Evolutionary conservation across 2,888 invertebrate species (phyloP), one percentile per base, ranked within the genome.

Genomic region (Phaonia tiefii): DNA sequence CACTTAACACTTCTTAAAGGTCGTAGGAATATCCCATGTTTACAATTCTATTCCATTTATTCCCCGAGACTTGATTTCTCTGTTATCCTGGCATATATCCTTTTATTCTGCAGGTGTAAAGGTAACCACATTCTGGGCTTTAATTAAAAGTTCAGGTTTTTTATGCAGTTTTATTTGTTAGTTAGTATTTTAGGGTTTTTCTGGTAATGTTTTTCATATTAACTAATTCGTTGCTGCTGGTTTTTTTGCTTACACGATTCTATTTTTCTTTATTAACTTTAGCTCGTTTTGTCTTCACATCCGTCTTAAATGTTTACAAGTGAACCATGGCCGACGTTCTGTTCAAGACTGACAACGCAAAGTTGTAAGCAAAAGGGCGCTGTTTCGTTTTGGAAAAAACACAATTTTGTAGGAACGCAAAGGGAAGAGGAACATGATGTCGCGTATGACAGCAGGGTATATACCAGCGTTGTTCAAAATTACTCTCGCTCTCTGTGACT

Each of bases 241-340:
- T 60, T 72, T 70, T 77, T 13, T 65, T 74, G 37, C 56, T 78
- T 74, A 80, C 63, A 80, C 80, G 80, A 60, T 78, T 75, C n/a
- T n/a, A n/a, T n/a, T 60, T 75, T 60, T 60, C 20, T 69, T 20
- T 7, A 39, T 44, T 3, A 17, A 17, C 10, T 10, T 8, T 39
- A 3, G 20, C 51, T 51, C 13, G 15, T n/a, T 17, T 58, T 76
- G 42, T 26, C 70, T 80, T 58, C 17, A 63, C 63, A 80, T 78
- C 81, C 81, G 81, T 65, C 78, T 37, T 10, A 20, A 42, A 72
- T 67, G 56, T 67, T 71, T 69, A 42, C 72, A 78, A 78, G 75
- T 78, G 78, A 78, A 75, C 69, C 81, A 78, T 75, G 75, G 75
- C 78, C 81, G 81, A 81, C 78, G 78, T 81, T 81, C 81, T 69